Evolutionary conservation across 2,797 vertebrate species (phyloP).

Genomic region (Oreonectes daqikongensis): DNA sequence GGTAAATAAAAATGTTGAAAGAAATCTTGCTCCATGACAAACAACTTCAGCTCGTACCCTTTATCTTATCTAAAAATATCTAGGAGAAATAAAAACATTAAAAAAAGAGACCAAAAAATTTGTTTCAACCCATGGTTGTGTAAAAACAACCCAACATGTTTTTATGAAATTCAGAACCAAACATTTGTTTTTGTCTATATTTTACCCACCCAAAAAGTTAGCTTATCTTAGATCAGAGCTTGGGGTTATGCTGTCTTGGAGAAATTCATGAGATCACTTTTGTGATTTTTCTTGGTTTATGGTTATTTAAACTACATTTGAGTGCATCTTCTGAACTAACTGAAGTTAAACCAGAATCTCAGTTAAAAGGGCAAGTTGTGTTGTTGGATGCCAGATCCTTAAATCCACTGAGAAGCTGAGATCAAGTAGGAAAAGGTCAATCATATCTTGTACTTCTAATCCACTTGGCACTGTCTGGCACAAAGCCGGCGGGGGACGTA

Average conservation of each 20-base stretch:
- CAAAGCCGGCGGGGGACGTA: constrained; percentile 13
- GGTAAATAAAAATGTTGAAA: too few species aligned
- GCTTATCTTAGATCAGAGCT: too few species aligned
- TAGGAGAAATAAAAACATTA: too few species aligned
- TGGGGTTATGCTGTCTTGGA: not conserved
- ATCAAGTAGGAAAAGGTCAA: constrained; percentile 47
- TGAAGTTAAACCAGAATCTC: constrained; percentile 19
- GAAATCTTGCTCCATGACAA: not conserved
- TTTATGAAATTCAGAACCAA: too few species aligned
- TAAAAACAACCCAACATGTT: too few species aligned
- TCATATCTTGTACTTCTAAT: constrained; percentile 40
- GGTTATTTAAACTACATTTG: not conserved
- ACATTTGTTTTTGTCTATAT: too few species aligned
- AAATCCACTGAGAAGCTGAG: constrained; percentile 35
- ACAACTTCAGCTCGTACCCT: too few species aligned
- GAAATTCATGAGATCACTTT: not conserved
- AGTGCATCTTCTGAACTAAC: constrained; percentile 22
- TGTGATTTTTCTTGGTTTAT: not conserved
- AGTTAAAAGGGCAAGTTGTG: constrained; percentile 18
- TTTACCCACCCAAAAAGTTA: too few species aligned
- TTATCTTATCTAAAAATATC: too few species aligned
- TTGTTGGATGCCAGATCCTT: constrained; percentile 35
- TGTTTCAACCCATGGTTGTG: too few species aligned
- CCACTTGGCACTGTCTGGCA: constrained; percentile 30
- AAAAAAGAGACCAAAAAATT: too few species aligned